Percentiles rank a stretch among this genome's conserved stretches.
These are phyloP conservation scores for Hyperopisus bebe DNA, from an alignment of 2,113 vertebrate species.

Conservation along the genomic window DNA sequence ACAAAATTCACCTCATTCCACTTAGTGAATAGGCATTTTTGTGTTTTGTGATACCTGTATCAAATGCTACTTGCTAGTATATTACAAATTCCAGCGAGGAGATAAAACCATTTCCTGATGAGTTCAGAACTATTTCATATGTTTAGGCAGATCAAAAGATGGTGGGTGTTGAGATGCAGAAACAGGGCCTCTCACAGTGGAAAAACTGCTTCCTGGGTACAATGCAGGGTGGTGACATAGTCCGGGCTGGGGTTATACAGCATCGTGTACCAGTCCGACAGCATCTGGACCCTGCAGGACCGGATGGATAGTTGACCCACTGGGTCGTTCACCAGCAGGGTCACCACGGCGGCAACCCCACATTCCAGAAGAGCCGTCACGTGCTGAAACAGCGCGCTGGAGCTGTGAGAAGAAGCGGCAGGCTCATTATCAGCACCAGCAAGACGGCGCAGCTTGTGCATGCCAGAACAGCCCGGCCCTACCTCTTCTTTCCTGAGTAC, in stretches of 20 bases:
- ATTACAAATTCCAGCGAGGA: not conserved
- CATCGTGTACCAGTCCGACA: conserved; percentile 99
- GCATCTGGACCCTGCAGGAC: conserved; percentile 83
- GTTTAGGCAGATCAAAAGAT: not conserved
- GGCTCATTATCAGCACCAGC: not conserved
- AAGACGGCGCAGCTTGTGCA: not conserved
- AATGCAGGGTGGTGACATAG: conserved; percentile 88
- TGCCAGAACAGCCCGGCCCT: not conserved
- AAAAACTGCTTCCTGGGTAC: conserved; percentile 94
- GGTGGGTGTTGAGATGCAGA: not conserved
- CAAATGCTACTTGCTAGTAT: not conserved
- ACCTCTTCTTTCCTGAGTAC: conserved; percentile 98
- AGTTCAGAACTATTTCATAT: not conserved
- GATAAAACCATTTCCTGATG: not conserved
- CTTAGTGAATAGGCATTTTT: not conserved
- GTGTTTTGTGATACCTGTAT: not conserved
- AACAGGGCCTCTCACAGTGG: conserved; percentile 72
- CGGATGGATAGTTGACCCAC: conserved; percentile 70
- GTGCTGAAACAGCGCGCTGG: conserved; percentile 87
- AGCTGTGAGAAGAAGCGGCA: conserved; percentile 51
- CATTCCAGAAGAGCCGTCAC: conserved; percentile 83
- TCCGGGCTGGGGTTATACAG: conserved; percentile 96
- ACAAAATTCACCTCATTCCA: not conserved
- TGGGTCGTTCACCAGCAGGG: conserved; percentile 80
- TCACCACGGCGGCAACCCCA: conserved; percentile 67